Evolutionary conservation across 1,140 invertebrate species (phyloP), one percentile per base, ranked within the genome.

Genomic region (Panonychus citri): DNA sequence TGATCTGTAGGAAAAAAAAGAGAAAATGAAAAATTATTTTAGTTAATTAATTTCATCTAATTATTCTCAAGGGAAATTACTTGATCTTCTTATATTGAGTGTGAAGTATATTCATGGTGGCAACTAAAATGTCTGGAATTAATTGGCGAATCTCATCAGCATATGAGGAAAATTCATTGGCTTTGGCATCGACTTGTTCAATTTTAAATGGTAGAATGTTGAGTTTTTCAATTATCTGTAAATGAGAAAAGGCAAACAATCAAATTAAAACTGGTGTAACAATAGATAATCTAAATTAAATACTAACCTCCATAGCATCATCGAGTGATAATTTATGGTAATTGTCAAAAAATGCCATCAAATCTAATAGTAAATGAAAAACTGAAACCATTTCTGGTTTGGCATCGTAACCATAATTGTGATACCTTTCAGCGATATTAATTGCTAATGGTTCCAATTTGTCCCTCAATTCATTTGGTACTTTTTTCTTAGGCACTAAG

Each of bases 261-360:
- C 34, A 46, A 43, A 57, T 49, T 53, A 55, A 57, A n/a, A n/a
- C n/a, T n/a, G n/a, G n/a, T 26, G 30, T 54, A 56, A 39, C 55
- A 52, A 48, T 21, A 25, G 12, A 25, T 21, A n/a, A 21, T 37
- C 25, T 37, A 53, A 37, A 66, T 62, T 68, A 54, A 34, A 10
- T 49, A 58, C 64, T 66, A 67, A 88, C 85, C 70, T 85, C 81
- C 2, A 88, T 69, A 13, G 89, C 89, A 61, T 80, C 77, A 46
- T 82, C 78, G 65, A 80, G 78, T 60, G 85, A 79, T 54, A 82
- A 78, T 28, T 74, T 74, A 64, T 93, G 82, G 69, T 84, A 91
- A 54, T 81, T 78, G 72, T 95, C 84, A 66, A 95, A 95, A 72
- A 95, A 95, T 3, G 77, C 78, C 66, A 88, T 75, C 1, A 95